phyloP scores from a whole-genome alignment of 2,888 invertebrate genomes.

The Platypus cylindrus region DNA sequence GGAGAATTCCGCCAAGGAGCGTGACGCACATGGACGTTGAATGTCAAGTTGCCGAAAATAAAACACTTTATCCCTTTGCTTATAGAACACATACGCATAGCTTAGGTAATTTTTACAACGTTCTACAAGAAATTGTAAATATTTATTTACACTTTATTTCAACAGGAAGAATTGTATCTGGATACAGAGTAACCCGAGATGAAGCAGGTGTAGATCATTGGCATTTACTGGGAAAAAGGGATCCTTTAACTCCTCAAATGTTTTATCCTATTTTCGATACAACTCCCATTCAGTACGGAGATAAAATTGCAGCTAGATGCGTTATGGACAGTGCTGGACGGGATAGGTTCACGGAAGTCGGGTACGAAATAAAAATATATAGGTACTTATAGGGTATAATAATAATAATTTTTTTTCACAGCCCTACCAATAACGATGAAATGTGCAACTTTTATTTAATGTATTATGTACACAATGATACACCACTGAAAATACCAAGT shows the following conservation, averaged over 20 bases:
- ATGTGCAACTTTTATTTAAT: conserved; percentile 95
- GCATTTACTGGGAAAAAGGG: conserved; percentile 71
- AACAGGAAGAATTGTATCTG: conserved; percentile 73
- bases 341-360: conserved; percentile 23
- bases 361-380: conserved; percentile 20
- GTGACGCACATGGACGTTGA: conserved; percentile 84
- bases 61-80: conserved; percentile 86
- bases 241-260: conserved; percentile 87
- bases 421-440: conserved; percentile 75
- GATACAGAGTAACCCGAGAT: conserved; percentile 57
- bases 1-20: conserved; percentile 55
- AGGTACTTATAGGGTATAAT: conserved; percentile 1
- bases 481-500: conserved; percentile 64
- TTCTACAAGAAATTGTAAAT: too few relatives aligned
- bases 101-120: conserved; percentile 63
- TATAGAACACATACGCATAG: conserved; percentile 91
- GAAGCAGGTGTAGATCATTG: conserved; percentile 51
- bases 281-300: conserved; percentile 52
- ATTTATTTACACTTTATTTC: too few relatives aligned
- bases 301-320: conserved; percentile 79
- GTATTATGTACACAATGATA: conserved; percentile 74
- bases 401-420: conserved; percentile 26
- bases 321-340: conserved; percentile 51
- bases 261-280: conserved; percentile 69
- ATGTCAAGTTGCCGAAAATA: conserved; percentile 67